These are phyloP conservation scores for Clangula hyemalis DNA, from an alignment of 2,797 vertebrate genomes.

Conservation along the genomic window DNA sequence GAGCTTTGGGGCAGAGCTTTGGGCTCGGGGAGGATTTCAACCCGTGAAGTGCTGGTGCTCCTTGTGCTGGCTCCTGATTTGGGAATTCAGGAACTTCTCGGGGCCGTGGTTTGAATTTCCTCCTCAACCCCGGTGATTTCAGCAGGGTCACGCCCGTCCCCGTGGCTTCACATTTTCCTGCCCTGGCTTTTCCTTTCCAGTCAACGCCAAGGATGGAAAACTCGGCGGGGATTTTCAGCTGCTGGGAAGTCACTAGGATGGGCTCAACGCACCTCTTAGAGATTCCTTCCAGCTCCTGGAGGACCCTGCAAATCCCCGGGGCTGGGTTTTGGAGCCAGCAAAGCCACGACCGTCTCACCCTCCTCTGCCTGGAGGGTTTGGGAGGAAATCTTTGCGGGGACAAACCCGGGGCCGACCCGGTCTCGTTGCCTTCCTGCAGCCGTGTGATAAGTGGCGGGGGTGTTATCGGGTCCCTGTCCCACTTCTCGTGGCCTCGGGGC, in stretches of 20 bases:
- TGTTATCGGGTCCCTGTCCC: neutral
- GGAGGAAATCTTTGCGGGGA: neutral
- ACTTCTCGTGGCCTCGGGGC: too few species aligned
- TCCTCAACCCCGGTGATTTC: neutral
- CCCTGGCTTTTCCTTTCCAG: neutral
- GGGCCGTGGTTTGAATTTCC: neutral
- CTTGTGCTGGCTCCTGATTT: fast-evolving
- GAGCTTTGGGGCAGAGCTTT: neutral
- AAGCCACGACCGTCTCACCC: fast-evolving
- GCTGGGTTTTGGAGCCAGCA: neutral
- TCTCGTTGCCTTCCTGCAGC: neutral
- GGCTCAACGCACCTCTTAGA: neutral
- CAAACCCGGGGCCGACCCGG: too few species aligned
- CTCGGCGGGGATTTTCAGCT: neutral
- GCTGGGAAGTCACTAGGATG: neutral
- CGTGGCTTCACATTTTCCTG: neutral
- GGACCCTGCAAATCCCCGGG: fast-evolving
- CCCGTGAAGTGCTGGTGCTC: neutral
- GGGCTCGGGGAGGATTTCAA: neutral
- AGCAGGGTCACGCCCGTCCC: neutral
- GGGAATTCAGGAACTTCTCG: neutral
- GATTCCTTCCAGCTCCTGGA: fast-evolving
- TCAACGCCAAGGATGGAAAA: neutral
- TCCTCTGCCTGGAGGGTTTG: neutral
- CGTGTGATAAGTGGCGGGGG: neutral